A percentile compares a stretch with the other conserved stretches of the same genome.
Conservation (phyloP, 2,797 vertebrate species). For the Apodemus agrarius region DNA sequence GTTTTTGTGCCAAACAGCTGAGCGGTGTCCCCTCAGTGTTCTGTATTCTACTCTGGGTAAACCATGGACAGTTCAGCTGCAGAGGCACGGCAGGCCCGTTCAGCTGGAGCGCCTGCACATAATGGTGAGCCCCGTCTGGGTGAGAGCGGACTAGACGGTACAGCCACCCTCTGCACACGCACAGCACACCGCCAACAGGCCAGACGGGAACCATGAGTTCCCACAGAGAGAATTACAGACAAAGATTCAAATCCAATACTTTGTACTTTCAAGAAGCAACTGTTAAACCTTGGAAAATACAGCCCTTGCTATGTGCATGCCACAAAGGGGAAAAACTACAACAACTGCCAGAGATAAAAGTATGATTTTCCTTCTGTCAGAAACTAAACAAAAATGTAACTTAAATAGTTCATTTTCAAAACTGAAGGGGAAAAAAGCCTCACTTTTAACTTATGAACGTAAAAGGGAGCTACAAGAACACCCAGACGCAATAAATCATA, state of each 20-base stretch:
- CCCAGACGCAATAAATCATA: not conserved
- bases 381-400: not conserved
- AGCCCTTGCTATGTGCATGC: conserved; percentile 18
- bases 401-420: conserved; percentile 17
- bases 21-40: not conserved
- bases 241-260: conserved; percentile 33
- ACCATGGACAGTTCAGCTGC: conserved; percentile 27
- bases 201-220: not conserved
- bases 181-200: conserved; percentile 3
- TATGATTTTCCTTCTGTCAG: conserved; percentile 54
- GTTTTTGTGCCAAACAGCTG: not conserved
- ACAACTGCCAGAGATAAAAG: not conserved
- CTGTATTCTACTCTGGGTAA: not conserved
- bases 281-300: conserved; percentile 35
- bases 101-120: conserved; percentile 11
- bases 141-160: not conserved
- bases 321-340: not conserved
- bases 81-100: conserved; percentile 55
- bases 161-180: not conserved
- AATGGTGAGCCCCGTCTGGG: conserved; percentile 28
- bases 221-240: conserved; percentile 21
- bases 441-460: not conserved
- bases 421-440: not conserved
- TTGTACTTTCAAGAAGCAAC: not conserved
- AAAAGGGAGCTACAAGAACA: not conserved